These are phyloP conservation scores for Aphodius sticticus DNA, from an alignment of 2,888 invertebrate genomes.

Conservation along the genomic window DNA sequence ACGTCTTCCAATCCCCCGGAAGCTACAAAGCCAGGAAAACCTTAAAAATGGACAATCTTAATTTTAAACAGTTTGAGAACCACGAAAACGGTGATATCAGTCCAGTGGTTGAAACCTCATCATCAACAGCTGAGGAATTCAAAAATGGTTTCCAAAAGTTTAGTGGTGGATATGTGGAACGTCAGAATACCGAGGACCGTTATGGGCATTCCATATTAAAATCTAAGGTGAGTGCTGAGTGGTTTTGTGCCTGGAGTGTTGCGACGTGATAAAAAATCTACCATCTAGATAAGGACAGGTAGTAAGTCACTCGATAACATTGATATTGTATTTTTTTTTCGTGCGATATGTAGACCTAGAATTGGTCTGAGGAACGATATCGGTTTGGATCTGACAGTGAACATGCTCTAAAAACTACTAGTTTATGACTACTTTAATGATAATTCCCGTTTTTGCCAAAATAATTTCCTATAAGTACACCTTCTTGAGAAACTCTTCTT, in stretches of 20 bases:
- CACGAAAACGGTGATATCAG: conserved; percentile 14
- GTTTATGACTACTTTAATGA: neutral
- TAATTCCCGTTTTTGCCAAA: too few relatives aligned
- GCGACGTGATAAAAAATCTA: neutral
- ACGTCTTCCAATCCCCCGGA: neutral
- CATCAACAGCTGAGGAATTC: neutral
- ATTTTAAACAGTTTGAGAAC: conserved; percentile 7
- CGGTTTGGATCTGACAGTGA: too few relatives aligned
- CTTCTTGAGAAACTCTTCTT: too few relatives aligned
- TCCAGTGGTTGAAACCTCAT: neutral
- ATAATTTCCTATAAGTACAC: too few relatives aligned
- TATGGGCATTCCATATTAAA: conserved; percentile 15
- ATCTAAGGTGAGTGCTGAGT: conserved; percentile 9
- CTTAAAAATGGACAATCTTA: conserved; percentile 16
- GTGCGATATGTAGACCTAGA: neutral
- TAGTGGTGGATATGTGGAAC: neutral
- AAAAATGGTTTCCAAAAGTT: neutral
- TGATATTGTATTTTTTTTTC: neutral
- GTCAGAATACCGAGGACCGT: neutral
- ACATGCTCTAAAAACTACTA: neutral
- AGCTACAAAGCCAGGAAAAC: conserved; percentile 16
- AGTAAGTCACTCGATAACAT: conserved; percentile 4
- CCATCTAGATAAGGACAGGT: neutral
- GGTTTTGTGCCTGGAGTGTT: neutral
- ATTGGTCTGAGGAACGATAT: neutral